Evolutionary conservation across 2,797 vertebrate species (phyloP).

Genomic region (Caiman crocodilus): DNA sequence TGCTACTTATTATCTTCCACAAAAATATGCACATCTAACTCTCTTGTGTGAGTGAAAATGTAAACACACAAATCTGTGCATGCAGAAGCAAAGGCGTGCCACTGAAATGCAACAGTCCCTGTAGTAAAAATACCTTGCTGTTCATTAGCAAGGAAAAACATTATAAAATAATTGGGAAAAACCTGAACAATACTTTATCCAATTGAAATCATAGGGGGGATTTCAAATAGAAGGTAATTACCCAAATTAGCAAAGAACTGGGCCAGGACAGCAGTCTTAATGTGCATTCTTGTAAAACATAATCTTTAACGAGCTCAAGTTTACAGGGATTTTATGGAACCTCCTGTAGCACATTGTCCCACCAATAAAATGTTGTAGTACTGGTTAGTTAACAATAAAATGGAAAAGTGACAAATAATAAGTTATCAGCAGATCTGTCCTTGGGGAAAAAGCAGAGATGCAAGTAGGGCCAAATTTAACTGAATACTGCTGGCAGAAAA

Average conservation of each 20-base stretch:
- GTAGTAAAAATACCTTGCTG: not conserved
- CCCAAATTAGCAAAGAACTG: not conserved
- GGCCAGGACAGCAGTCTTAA: not conserved
- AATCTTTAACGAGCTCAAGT: not conserved
- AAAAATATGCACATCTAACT: not conserved
- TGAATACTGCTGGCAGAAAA: not conserved
- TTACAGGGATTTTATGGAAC: not conserved
- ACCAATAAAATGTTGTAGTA: too few species aligned
- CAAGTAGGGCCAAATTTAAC: not conserved
- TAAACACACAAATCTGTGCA: fast-evolving
- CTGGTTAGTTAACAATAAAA: not conserved
- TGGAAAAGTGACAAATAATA: fast-evolving
- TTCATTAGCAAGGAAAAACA: not conserved
- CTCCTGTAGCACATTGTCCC: too few species aligned
- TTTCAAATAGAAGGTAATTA: not conserved
- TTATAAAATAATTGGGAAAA: not conserved
- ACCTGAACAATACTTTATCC: not conserved
- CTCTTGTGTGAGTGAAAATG: fast-evolving
- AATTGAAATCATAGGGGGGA: not conserved
- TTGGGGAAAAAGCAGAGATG: not conserved
- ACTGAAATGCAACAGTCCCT: not conserved
- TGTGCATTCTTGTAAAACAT: not conserved
- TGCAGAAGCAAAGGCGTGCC: too few species aligned
- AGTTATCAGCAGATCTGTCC: not conserved
- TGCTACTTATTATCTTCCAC: not conserved